These are phyloP conservation scores for Cuculus canorus DNA, from an alignment of 2,797 vertebrate species.

Conservation along the genomic window DNA sequence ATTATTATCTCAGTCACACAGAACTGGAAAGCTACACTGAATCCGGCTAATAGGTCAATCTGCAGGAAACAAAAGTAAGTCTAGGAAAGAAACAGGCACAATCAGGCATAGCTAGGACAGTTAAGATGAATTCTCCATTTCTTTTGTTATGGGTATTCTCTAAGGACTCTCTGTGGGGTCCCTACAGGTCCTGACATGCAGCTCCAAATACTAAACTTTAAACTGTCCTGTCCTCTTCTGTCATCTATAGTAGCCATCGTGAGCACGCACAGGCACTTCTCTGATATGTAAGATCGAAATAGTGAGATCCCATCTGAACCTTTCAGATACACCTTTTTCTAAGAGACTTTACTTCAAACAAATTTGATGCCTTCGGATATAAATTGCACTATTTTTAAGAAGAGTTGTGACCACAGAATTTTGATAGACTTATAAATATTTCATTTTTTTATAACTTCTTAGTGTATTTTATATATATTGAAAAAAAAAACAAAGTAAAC, in stretches of 20 bases:
- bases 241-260: neutral
- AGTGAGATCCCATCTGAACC: conserved; percentile 4
- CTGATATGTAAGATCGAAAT: conserved; percentile 28
- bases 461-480: neutral
- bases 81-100: neutral
- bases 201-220: neutral
- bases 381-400: conserved; percentile 35
- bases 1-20: neutral
- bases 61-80: neutral
- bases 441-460: conserved; percentile 42
- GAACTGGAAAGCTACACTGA: neutral
- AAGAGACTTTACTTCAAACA: conserved; percentile 44
- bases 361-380: conserved; percentile 32
- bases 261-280: neutral
- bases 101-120: neutral
- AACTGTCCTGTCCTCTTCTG: neutral
- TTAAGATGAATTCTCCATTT: neutral
- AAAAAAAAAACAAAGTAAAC: neutral
- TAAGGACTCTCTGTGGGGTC: neutral
- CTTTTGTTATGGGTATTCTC: neutral
- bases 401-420: conserved; percentile 2
- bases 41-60: neutral
- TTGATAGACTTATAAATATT: conserved; percentile 43
- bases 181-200: neutral
- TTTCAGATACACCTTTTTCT: conserved; percentile 24